Conservation (phyloP, 2,797 vertebrate species). For the Uromys caudimaculatus region DNA sequence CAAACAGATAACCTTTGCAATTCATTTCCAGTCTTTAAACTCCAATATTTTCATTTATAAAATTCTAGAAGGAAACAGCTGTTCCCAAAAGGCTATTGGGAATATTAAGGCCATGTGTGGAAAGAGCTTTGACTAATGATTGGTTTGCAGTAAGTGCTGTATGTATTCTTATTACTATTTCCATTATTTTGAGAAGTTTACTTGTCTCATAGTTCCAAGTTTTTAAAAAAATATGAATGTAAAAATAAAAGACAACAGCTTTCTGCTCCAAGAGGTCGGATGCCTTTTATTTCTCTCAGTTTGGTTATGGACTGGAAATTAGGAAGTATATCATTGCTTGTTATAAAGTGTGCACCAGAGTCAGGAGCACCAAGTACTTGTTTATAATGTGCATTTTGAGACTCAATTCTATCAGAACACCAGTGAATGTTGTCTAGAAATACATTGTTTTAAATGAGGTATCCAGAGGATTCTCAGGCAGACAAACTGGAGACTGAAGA, state of each 20-base stretch:
- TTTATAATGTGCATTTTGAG: background rate
- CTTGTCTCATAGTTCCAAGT: background rate
- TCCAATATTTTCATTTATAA: constrained; percentile 1
- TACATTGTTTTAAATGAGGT: background rate
- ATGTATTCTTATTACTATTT: background rate
- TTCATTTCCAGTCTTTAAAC: background rate
- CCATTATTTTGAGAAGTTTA: background rate
- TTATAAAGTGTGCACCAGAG: background rate
- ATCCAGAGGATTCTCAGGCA: background rate
- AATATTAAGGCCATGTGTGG: background rate
- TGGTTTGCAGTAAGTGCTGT: background rate
- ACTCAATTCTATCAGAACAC: background rate
- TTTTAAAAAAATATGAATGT: constrained; percentile 54
- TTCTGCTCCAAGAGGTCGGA: background rate
- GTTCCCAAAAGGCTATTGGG: background rate
- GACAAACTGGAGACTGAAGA: background rate
- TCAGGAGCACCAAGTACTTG: background rate
- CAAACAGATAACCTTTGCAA: background rate
- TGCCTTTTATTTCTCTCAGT: background rate
- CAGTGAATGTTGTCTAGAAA: background rate
- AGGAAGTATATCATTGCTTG: background rate
- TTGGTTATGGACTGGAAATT: background rate
- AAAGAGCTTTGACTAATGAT: background rate
- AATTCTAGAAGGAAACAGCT: background rate
- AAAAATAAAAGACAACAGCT: background rate